Conservation (phyloP, 37 sponge, comb jelly and placozoan genomes). For the Aplysina aerophoba region DNA sequence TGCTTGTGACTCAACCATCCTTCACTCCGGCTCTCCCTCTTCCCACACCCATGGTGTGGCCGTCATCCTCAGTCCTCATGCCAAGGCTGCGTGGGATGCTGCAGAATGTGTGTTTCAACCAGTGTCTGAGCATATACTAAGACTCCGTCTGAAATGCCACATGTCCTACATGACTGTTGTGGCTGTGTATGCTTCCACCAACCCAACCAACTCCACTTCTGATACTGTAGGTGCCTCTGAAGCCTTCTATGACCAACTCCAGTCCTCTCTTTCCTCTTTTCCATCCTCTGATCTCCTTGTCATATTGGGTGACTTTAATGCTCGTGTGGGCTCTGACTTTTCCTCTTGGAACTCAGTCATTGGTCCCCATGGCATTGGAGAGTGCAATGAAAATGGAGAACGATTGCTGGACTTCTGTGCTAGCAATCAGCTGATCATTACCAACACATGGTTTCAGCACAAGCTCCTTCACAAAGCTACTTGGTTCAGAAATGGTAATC, state of each 20-base stretch:
- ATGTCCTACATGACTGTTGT: conserved; percentile 9
- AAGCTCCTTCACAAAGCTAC: background rate
- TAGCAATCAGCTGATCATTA: background rate
- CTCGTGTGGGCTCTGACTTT: conserved; percentile 25
- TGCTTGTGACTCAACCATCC: background rate
- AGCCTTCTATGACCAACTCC: conserved; percentile 34
- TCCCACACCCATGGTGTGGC: conserved; percentile 23
- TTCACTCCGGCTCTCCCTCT: conserved; percentile 3
- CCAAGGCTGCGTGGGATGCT: conserved; percentile 16
- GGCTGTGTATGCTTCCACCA: background rate
- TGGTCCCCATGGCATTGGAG: conserved; percentile 30
- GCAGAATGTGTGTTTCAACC: conserved; percentile 3
- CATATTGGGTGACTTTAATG: conserved; percentile 37
- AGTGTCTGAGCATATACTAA: background rate
- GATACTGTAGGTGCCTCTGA: conserved; percentile 15
- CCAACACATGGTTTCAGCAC: conserved; percentile 36
- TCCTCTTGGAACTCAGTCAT: conserved; percentile 15
- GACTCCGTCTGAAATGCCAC: conserved; percentile 6
- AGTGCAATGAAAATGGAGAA: conserved; percentile 21
- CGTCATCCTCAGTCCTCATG: conserved; percentile 1
- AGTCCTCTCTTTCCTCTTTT: conserved; percentile 27
- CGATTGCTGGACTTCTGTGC: conserved; percentile 27
- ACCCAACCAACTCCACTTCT: conserved; percentile 25
- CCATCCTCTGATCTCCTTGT: conserved; percentile 9
- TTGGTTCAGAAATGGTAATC: conserved; percentile 21